Evolutionary conservation across 2,888 invertebrate genomes (phyloP), one percentile per base, ranked within the genome.

Genomic region (Syrphus vitripennis): DNA sequence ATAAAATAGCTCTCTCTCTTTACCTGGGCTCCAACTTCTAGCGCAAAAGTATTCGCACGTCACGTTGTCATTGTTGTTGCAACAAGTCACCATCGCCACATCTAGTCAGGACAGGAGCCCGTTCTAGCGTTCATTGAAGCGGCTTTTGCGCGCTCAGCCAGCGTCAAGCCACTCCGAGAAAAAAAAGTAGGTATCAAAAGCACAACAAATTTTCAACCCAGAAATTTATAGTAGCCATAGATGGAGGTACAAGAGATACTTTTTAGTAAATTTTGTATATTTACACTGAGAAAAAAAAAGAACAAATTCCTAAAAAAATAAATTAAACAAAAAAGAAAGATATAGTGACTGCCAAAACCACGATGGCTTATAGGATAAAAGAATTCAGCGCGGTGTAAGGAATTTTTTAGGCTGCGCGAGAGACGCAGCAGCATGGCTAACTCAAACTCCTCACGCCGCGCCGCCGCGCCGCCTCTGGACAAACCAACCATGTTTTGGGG

Each of bases 331-430:
- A 42, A 31, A 57, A 42, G 40, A 63, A 55, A 10, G 21, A 42
- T 65, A 45, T 65, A 45, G 29, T 37, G 61, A 65, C 61, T 71
- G 74, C 74, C 77, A 83, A 53, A 77, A 74, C 21, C 59, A 67
- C n/a, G n/a, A n/a, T 61, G 67, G 72, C 83, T 83, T 69, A 63
- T 50, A 71, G 63, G 53, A 42, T 21, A 70, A 82, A n/a, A 65
- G 82, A 86, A 81, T 86, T 82, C 86, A 86, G 67, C 82, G 69
- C 74, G 77, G 70, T 70, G 82, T 74, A 77, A 82, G 82, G 82
- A 86, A 86, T 86, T 86, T 81, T 78, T 50, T 67, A 69, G 34
- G 34, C 34, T 65, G 34, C 9, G 34, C 10, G 59, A 65, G 65
- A 40, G 75, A 76, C 50, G 65, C 63, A 83, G 71, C 74, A 82